These are phyloP conservation scores for Botia almorhae DNA, from an alignment of 2,797 vertebrate species.

Conservation along the genomic window DNA sequence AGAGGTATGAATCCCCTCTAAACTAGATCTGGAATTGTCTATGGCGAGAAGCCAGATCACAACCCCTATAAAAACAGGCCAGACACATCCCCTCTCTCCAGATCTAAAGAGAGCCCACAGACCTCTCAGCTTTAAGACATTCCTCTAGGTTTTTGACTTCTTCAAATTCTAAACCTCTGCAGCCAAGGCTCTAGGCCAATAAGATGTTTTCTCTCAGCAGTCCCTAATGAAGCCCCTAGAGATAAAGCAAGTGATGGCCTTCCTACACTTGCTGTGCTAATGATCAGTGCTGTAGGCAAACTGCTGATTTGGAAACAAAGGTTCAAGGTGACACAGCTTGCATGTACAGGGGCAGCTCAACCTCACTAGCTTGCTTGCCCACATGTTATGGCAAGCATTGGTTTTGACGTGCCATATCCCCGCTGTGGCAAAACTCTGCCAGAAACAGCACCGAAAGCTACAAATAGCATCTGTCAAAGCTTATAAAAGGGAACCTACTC, in stretches of 20 bases:
- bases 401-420: constrained; percentile 49
- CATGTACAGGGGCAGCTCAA: constrained; percentile 34
- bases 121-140: constrained; percentile 27
- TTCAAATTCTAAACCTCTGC: constrained; percentile 34
- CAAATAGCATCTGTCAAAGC: constrained; percentile 56
- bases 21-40: neutral
- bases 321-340: constrained; percentile 67
- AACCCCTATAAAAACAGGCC: constrained; percentile 20
- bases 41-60: constrained; percentile 20
- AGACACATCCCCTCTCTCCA: neutral
- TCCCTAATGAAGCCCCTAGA: constrained; percentile 79
- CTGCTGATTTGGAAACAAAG: constrained; percentile 76
- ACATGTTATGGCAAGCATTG: constrained; percentile 59
- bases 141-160: constrained; percentile 29
- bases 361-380: constrained; percentile 64
- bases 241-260: constrained; percentile 69
- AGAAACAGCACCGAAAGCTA: constrained; percentile 45
- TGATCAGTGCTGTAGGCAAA: constrained; percentile 75
- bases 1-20: neutral
- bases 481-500: constrained; percentile 57
- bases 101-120: constrained; percentile 19
- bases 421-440: constrained; percentile 40
- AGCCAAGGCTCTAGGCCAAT: constrained; percentile 47
- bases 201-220: constrained; percentile 52
- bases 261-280: constrained; percentile 68